phyloP scores from a whole-genome alignment of 2,797 vertebrate species.

The Hemitrygon akajei region DNA sequence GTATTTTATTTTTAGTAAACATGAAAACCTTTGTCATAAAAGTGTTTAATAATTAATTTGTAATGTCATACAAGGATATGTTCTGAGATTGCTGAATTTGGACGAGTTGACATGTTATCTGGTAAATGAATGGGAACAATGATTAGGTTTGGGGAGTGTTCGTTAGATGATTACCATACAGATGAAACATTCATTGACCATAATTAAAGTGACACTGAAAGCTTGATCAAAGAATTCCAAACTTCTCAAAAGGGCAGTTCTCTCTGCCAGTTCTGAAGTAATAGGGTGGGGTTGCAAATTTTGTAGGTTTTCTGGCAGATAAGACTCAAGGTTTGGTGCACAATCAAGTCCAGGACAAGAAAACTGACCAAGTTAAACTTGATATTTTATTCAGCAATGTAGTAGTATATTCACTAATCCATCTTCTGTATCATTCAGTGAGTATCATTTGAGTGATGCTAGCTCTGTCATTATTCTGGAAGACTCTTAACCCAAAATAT shows the following conservation, averaged over 20 bases:
- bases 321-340: not conserved
- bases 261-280: not conserved
- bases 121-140: slow-evolving; percentile 37
- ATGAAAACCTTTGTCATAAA: slow-evolving; percentile 42
- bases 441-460: not conserved
- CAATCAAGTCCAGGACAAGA: not conserved
- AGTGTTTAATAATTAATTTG: slow-evolving; percentile 74
- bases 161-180: not conserved
- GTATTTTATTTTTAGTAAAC: slow-evolving; percentile 38
- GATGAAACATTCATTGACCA: not conserved
- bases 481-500: not conserved
- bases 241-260: too few relatives aligned
- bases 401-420: not conserved
- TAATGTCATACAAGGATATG: slow-evolving; percentile 51
- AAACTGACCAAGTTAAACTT: not conserved
- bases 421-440: not conserved
- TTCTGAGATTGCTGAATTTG: slow-evolving; percentile 47
- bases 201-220: not conserved
- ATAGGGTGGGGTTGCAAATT: not conserved
- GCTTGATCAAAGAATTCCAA: not conserved
- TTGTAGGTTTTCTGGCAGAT: not conserved
- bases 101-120: slow-evolving; percentile 46
- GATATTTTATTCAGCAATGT: not conserved
- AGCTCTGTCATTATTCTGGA: not conserved
- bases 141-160: not conserved